Conservation (phyloP, 2,797 vertebrate genomes). For the Phrynocephalus forsythii region DNA sequence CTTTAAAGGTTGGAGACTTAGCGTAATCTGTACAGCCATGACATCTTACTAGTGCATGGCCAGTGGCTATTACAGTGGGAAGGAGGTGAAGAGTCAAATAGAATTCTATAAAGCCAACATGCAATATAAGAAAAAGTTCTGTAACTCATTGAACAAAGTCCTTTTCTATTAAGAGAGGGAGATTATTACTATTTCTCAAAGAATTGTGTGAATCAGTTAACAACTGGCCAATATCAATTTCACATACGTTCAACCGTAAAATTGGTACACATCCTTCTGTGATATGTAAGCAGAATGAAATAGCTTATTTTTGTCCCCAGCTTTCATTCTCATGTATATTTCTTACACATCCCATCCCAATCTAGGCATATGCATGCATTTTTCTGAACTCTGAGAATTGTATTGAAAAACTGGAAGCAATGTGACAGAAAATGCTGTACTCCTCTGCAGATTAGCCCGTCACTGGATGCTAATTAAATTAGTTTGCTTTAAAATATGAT, state of each 20-base stretch:
- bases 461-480: no score
- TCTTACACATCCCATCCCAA: background rate
- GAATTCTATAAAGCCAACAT: background rate
- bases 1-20: conserved; percentile 45
- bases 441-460: background rate
- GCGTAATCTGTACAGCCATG: background rate
- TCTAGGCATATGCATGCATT: background rate
- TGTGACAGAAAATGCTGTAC: background rate
- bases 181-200: background rate
- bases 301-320: background rate
- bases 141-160: background rate
- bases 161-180: background rate
- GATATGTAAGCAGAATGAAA: background rate
- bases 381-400: background rate
- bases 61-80: background rate
- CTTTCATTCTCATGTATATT: background rate
- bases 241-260: background rate
- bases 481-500: background rate
- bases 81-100: background rate
- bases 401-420: background rate
- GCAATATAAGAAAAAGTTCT: background rate
- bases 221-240: background rate
- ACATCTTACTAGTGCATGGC: background rate
- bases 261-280: no score
- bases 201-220: no score